phyloP scores from a whole-genome alignment of 2,797 vertebrate species.

The Urosaurus nigricauda region DNA sequence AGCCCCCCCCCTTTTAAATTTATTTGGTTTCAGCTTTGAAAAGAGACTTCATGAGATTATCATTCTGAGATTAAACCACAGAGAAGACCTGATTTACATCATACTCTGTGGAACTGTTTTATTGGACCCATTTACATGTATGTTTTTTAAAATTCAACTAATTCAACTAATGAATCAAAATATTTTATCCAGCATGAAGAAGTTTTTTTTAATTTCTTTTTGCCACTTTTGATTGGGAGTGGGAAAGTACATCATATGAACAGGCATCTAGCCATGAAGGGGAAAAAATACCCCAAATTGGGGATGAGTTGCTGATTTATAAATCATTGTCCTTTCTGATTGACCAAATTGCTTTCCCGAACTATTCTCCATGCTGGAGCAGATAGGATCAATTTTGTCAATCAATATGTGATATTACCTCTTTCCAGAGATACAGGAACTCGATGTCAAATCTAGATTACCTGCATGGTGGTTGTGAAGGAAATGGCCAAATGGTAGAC shows the following conservation, averaged over 20 bases:
- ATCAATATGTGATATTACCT: slow-evolving; percentile 19
- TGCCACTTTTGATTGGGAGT: background rate
- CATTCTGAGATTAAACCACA: background rate
- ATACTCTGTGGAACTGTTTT: background rate
- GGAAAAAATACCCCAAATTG: background rate
- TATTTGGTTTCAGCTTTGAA: background rate
- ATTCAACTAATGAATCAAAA: background rate
- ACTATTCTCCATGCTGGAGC: background rate
- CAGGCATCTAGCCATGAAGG: background rate
- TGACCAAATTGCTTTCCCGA: slow-evolving; percentile 10
- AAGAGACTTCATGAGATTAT: background rate
- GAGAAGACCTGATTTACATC: background rate
- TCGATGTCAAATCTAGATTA: slow-evolving; percentile 9
- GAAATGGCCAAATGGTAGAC: slow-evolving; percentile 8
- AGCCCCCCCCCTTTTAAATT: background rate
- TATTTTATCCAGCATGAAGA: background rate
- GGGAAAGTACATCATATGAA: background rate
- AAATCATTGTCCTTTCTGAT: slow-evolving; percentile 11
- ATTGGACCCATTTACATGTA: no score
- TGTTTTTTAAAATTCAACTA: no score
- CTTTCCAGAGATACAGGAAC: background rate
- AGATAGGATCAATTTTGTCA: slow-evolving; percentile 20
- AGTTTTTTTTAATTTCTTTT: background rate
- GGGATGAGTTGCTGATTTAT: background rate
- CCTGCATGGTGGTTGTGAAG: slow-evolving; percentile 1